Evolutionary conservation across 2,113 vertebrate species (phyloP).

Genomic region (Vulpes ferrilata): DNA sequence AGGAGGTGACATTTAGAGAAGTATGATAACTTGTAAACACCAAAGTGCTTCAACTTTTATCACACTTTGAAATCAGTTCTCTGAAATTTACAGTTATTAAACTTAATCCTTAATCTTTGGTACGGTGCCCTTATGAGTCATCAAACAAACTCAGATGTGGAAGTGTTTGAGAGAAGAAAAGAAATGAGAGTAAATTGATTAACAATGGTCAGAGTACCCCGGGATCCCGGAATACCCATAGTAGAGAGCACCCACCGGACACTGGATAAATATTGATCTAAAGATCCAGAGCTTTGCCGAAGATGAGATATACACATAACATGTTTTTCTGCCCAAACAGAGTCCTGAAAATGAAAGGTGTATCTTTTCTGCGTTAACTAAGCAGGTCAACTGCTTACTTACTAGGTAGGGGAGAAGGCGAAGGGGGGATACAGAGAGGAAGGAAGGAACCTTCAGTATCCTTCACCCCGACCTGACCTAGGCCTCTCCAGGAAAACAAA

Average conservation of each 20-base stretch:
- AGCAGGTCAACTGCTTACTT: neutral
- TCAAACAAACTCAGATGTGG: slow-evolving; percentile 10
- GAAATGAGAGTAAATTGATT: slow-evolving; percentile 30
- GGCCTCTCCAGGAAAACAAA: neutral
- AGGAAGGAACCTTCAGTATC: neutral
- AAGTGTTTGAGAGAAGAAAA: slow-evolving; percentile 51
- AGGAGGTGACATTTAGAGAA: slow-evolving; percentile 44
- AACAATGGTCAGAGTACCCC: slow-evolving; percentile 19
- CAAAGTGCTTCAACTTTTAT: slow-evolving; percentile 55
- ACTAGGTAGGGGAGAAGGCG: neutral
- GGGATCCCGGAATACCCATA: neutral
- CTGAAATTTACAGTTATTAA: slow-evolving; percentile 67
- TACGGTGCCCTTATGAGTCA: slow-evolving; percentile 6
- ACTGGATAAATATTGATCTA: neutral
- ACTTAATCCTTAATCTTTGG: slow-evolving; percentile 67
- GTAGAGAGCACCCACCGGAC: neutral
- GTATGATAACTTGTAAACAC: slow-evolving; percentile 50
- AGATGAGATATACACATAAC: neutral
- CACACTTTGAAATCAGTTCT: slow-evolving; percentile 82
- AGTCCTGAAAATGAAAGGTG: neutral
- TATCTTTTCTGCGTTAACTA: neutral
- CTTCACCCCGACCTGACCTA: neutral
- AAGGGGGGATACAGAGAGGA: neutral
- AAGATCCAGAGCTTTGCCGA: neutral
- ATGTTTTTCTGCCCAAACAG: neutral